Conservation (phyloP, 1,140 invertebrate species). For the Drosophila persimilis region DNA sequence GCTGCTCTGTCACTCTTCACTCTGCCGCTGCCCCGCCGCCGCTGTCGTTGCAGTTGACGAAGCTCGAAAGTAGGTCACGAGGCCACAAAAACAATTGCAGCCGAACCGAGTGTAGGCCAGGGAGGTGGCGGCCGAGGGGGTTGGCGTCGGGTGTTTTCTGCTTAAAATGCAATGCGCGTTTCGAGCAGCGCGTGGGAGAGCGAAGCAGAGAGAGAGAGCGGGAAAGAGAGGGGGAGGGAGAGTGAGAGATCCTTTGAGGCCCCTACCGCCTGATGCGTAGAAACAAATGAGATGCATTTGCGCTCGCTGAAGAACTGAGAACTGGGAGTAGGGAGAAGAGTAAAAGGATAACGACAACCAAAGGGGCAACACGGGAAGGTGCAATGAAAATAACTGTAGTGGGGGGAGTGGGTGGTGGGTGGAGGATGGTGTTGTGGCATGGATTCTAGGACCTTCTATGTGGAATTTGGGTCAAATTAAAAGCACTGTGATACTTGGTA, state of each 20-base stretch:
- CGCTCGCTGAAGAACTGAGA: constrained; percentile 20
- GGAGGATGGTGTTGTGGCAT: too few relatives aligned
- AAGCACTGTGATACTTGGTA: background rate
- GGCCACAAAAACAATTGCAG: constrained; percentile 82
- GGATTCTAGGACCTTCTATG: too few relatives aligned
- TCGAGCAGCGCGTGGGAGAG: constrained; percentile 17
- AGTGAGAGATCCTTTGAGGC: constrained; percentile 27
- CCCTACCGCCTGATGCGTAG: constrained; percentile 42
- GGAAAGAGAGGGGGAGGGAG: constrained; percentile 11
- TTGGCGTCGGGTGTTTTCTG: constrained; percentile 29
- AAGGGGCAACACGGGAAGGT: too few relatives aligned
- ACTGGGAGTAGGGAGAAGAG: background rate
- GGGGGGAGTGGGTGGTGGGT: too few relatives aligned
- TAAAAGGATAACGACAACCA: background rate
- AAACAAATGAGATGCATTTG: constrained; percentile 50
- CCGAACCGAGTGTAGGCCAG: constrained; percentile 15
- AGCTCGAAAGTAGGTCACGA: constrained; percentile 78
- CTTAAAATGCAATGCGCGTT: constrained; percentile 68
- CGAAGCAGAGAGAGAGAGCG: background rate
- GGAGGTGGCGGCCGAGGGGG: background rate
- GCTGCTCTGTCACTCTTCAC: constrained; percentile 10
- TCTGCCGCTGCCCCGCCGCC: constrained; percentile 36
- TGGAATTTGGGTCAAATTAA: too few relatives aligned
- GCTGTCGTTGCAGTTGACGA: constrained; percentile 75
- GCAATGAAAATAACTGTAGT: too few relatives aligned